phyloP scores from a whole-genome alignment of 1,140 invertebrate species.

The Cecropterus lyciades region DNA sequence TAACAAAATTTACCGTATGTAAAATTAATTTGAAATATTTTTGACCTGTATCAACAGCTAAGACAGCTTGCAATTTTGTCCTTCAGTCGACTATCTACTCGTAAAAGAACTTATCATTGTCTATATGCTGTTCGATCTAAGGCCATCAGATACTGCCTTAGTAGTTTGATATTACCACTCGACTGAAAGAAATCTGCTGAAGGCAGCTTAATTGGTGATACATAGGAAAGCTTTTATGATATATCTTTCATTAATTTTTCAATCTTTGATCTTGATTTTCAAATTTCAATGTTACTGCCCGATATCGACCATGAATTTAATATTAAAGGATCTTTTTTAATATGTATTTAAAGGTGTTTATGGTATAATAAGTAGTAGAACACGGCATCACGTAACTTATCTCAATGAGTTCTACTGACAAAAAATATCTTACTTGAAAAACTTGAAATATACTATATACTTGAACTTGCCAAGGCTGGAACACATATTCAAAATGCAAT shows the following conservation, averaged over 20 bases:
- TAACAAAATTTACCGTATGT: too few species aligned
- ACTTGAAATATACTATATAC: too few species aligned
- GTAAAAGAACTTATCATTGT: constrained; percentile 18
- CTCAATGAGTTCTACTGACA: too few species aligned
- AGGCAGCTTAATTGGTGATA: constrained; percentile 20
- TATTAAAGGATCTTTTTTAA: too few species aligned
- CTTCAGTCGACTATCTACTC: constrained; percentile 23
- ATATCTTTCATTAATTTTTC: constrained; percentile 16
- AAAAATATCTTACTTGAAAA: too few species aligned
- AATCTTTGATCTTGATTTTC: constrained; percentile 22
- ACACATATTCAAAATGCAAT: too few species aligned
- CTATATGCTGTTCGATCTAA: constrained; percentile 18
- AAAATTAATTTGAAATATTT: too few species aligned
- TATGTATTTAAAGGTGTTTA: too few species aligned
- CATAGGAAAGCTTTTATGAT: constrained; percentile 17
- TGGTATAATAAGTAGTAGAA: too few species aligned
- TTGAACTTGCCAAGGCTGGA: too few species aligned
- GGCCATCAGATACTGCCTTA: constrained; percentile 15
- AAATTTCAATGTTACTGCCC: constrained; percentile 8
- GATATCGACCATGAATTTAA: background rate
- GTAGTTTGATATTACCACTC: constrained; percentile 20
- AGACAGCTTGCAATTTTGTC: constrained; percentile 9
- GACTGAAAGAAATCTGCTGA: constrained; percentile 28
- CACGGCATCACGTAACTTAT: too few species aligned
- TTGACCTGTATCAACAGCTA: background rate